Evolutionary conservation across 2,797 vertebrate genomes (phyloP), one percentile per base, ranked within the genome.

Genomic region (Brotula barbata): DNA sequence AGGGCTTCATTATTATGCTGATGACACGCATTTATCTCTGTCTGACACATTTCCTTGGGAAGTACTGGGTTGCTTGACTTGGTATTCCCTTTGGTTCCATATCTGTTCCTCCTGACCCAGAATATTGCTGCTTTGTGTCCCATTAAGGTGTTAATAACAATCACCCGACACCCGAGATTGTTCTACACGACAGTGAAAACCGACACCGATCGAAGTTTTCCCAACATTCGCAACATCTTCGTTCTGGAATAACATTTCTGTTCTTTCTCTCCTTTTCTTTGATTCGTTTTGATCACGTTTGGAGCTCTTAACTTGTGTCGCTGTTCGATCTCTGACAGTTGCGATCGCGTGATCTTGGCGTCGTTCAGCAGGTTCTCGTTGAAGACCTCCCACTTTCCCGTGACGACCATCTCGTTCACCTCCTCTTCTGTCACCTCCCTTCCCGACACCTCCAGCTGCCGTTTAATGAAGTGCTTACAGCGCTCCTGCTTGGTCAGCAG

Each of bases 321-420:
- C 84, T 95, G 93, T 67, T 98, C 96, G 15, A 99, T 97, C 85
- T 98, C 95, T 0, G 93, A 95, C 20, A 98, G 88, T 59, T 98
- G 95, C 7, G 90, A 84, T 62, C 93, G 94, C 1, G 95, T 98
- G 68, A 99, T 96, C 67, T 73, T 94, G 28, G 81, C 92, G 68
- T 98, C 95, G 22, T 94, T 93, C 25, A 98, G 89, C 7, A 98
- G 76, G 71, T 96, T 98, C 83, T 97, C 95, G 31, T 95, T 98
- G 86, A 98, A 99, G 58, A 98, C 89, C 64, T 98, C 95, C 96
- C 96, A 98, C 69, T 96, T 94, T 49, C 95, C 95, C 15, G 94
- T 91, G 49, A 92, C 89, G 23, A 97, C 87, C 96, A 98, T 98
- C 55, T 95, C 90, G 6, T 93, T 92, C 74, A 96, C 92, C 66